Evolutionary conservation across 2,797 vertebrate species (phyloP).

Genomic region (Danio tinwini): DNA sequence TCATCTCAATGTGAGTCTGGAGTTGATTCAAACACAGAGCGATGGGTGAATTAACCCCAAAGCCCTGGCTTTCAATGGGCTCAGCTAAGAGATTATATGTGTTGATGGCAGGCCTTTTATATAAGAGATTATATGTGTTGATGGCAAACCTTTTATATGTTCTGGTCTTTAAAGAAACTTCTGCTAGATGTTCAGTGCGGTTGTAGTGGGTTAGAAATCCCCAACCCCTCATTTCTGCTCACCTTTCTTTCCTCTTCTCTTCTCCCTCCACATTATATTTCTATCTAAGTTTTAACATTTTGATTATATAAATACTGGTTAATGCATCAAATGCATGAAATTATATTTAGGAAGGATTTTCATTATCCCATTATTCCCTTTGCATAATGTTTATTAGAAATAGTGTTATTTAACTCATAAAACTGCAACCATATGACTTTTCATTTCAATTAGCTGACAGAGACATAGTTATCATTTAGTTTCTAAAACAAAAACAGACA

Average conservation of each 20-base stretch:
- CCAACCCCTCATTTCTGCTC: conserved; percentile 33
- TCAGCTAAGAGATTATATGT: conserved; percentile 99
- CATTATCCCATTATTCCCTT: neutral
- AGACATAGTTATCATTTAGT: no score
- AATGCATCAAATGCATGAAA: neutral
- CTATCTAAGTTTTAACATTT: neutral
- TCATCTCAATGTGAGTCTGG: conserved; percentile 99
- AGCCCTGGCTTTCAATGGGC: conserved; percentile 95
- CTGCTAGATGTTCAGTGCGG: conserved; percentile 91
- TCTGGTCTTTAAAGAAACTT: conserved; percentile 87
- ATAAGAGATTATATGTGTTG: conserved; percentile 98
- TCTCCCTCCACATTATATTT: neutral
- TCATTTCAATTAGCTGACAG: no score
- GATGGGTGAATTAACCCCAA: conserved; percentile 99
- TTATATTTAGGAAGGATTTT: neutral
- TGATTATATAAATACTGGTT: neutral
- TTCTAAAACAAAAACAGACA: no score
- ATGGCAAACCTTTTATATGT: conserved; percentile 94
- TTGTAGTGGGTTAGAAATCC: conserved; percentile 70
- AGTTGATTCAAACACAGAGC: conserved; percentile 98
- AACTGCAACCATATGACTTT: no score
- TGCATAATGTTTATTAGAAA: neutral
- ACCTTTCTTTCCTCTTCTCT: neutral
- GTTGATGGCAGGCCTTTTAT: conserved; percentile 86
- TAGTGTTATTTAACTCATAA: no score